Evolutionary conservation across 2,888 invertebrate species (phyloP).

Genomic region (Melanotus villosus): DNA sequence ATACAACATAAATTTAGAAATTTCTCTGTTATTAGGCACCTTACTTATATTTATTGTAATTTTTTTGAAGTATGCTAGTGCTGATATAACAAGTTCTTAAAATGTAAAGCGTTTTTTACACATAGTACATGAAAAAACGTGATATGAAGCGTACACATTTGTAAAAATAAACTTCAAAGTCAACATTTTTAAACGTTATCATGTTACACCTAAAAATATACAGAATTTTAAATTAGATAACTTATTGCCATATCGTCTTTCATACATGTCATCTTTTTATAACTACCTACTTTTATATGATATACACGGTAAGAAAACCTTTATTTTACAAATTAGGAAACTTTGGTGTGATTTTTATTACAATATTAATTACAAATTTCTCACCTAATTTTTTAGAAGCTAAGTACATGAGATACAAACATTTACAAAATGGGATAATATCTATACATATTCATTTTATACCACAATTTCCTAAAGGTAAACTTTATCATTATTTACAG

Average conservation of each 20-base stretch:
- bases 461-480: slow-evolving; percentile 16
- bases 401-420: slow-evolving; percentile 38
- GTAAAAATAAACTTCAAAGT: slow-evolving; percentile 37
- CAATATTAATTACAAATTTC: slow-evolving; percentile 33
- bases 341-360: slow-evolving; percentile 48
- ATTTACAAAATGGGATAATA: slow-evolving; percentile 34
- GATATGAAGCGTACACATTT: slow-evolving; percentile 36
- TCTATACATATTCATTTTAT: slow-evolving; percentile 7
- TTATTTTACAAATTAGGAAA: slow-evolving; percentile 47
- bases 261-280: slow-evolving; percentile 7
- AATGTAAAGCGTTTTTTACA: slow-evolving; percentile 30
- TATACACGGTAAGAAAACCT: slow-evolving; percentile 7
- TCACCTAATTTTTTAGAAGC: slow-evolving; percentile 24
- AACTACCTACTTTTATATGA: slow-evolving; percentile 4
- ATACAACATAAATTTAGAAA: slow-evolving; percentile 38
- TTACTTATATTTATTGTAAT: slow-evolving; percentile 47
- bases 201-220: slow-evolving; percentile 22
- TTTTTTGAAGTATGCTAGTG: slow-evolving; percentile 14
- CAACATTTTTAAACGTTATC: slow-evolving; percentile 17
- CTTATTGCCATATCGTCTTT: slow-evolving; percentile 44
- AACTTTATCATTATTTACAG: slow-evolving; percentile 17
- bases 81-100: slow-evolving; percentile 22
- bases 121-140: slow-evolving; percentile 24
- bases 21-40: slow-evolving; percentile 55
- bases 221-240: slow-evolving; percentile 28